These are phyloP conservation scores for Eospalax fontanierii DNA, from an alignment of 2,797 vertebrate genomes.

Conservation along the genomic window DNA sequence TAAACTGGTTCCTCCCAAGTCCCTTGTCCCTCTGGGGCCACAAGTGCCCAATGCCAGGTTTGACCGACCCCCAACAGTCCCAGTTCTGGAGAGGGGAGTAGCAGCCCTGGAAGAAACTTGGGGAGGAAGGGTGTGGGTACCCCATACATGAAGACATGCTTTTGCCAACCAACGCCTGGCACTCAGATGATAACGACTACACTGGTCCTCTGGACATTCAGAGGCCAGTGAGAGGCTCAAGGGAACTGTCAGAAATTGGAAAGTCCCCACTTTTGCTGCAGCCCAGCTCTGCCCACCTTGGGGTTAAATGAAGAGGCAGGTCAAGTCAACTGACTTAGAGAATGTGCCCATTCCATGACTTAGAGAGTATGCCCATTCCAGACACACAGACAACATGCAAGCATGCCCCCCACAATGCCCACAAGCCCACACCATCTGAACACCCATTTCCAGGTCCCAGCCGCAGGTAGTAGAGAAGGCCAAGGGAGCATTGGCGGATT, in stretches of 20 bases:
- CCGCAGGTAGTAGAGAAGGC: conserved; percentile 55
- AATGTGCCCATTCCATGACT: conserved; percentile 15
- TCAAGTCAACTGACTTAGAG: not conserved
- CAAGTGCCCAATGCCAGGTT: conserved; percentile 53
- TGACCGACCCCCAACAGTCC: not conserved
- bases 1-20: conserved; percentile 82
- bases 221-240: not conserved
- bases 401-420: conserved; percentile 51
- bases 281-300: conserved; percentile 58
- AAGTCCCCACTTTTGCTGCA: not conserved
- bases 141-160: not conserved
- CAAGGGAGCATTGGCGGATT: conserved; percentile 55
- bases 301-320: not conserved
- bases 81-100: not conserved
- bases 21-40: conserved; percentile 78
- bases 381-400: not conserved
- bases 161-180: not conserved
- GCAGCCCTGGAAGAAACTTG: not conserved
- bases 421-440: not conserved
- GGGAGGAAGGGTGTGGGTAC: not conserved
- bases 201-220: not conserved
- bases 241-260: not conserved
- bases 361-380: not conserved
- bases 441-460: conserved; percentile 53
- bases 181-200: not conserved